Conservation (phyloP, 2,113 vertebrate species). For the Embiotoca jacksoni region DNA sequence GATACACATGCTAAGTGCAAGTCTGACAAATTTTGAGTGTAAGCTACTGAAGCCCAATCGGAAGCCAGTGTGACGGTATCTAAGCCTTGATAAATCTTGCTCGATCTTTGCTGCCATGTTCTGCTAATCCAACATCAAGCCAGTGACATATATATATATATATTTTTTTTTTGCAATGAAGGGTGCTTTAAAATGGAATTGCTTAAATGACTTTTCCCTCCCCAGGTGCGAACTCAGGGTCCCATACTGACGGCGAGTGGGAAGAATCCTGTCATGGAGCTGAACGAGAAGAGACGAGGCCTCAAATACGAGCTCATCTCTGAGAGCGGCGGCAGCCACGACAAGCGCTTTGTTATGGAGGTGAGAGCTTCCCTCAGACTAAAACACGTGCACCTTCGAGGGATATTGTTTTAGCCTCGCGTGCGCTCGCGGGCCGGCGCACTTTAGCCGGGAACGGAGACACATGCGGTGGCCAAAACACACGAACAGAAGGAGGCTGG, state of each 20-base stretch:
- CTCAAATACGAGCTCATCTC: constrained; percentile 99
- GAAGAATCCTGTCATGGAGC: constrained; percentile 99
- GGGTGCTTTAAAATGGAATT: not conserved
- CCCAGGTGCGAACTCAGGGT: constrained; percentile 98
- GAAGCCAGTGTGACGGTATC: not conserved
- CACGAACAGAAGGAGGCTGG: constrained; percentile 35
- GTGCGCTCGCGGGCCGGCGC: not conserved
- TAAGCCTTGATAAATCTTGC: not conserved
- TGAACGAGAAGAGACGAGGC: constrained; percentile 97
- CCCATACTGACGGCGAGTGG: constrained; percentile 98
- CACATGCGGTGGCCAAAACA: constrained; percentile 2
- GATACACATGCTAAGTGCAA: not conserved
- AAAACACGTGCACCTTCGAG: not conserved
- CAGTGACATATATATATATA: not conserved
- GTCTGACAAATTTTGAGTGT: not conserved
- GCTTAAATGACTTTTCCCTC: not conserved
- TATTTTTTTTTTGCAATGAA: not conserved
- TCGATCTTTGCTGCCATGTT: not conserved
- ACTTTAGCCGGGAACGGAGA: not conserved
- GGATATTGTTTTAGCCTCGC: not conserved
- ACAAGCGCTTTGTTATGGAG: constrained; percentile 99
- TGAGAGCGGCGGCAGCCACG: constrained; percentile 97
- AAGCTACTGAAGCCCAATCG: not conserved
- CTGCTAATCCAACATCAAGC: not conserved
- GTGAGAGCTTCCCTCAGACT: constrained; percentile 73